Evolutionary conservation across 2,888 invertebrate genomes (phyloP).

Genomic region (Epinotia brunnichana): DNA sequence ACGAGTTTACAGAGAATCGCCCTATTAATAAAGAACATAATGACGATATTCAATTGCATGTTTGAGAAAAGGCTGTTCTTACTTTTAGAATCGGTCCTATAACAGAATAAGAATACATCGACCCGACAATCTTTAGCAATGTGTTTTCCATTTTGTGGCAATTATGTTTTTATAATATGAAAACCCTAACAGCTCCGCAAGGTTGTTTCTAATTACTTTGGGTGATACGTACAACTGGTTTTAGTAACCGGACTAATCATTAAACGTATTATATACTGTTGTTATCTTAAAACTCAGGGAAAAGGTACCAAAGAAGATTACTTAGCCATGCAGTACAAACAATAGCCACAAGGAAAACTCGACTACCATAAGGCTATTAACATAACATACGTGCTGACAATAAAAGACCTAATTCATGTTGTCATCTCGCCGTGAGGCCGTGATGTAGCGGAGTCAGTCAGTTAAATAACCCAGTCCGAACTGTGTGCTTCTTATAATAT

Average conservation of each 20-base stretch:
- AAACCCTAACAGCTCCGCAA: background rate
- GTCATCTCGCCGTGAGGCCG: slow-evolving; percentile 28
- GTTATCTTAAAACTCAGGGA: slow-evolving; percentile 8
- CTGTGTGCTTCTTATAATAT: slow-evolving; percentile 15
- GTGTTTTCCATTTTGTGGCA: background rate
- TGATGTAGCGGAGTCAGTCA: slow-evolving; percentile 15
- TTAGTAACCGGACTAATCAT: background rate
- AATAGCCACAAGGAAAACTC: slow-evolving; percentile 59
- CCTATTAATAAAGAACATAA: too few species aligned
- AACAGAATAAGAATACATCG: too few species aligned
- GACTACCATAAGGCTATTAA: slow-evolving; percentile 59
- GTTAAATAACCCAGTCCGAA: slow-evolving; percentile 23
- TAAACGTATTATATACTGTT: background rate
- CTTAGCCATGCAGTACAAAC: slow-evolving; percentile 18
- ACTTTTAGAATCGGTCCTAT: too few species aligned
- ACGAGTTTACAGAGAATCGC: too few species aligned
- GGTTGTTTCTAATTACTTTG: slow-evolving; percentile 7
- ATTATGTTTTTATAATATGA: background rate
- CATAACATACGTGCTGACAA: slow-evolving; percentile 60
- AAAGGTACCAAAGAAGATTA: slow-evolving; percentile 29
- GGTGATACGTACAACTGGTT: slow-evolving; percentile 20
- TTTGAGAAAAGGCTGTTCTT: too few species aligned
- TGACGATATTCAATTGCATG: too few species aligned
- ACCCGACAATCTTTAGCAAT: background rate
- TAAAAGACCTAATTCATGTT: slow-evolving; percentile 60